phyloP scores from a whole-genome alignment of 2,888 invertebrate genomes.

The Aproaerema taeniolella region DNA sequence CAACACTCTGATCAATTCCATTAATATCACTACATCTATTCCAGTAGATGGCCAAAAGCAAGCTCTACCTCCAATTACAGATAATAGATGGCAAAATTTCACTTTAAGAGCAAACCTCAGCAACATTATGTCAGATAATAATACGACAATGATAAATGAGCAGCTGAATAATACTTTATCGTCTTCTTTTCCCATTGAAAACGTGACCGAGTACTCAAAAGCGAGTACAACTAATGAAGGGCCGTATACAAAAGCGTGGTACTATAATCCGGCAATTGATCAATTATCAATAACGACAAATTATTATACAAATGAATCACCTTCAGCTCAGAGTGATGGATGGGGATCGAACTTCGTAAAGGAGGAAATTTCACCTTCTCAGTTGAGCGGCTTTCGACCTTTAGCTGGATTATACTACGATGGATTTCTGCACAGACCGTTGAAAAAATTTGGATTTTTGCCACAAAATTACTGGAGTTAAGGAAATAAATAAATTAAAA shows the following conservation, averaged over 20 bases:
- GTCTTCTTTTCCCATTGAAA: constrained; percentile 2
- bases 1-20: constrained; percentile 23
- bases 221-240: constrained; percentile 28
- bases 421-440: constrained; percentile 54
- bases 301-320: constrained; percentile 41
- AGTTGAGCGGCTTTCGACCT: constrained; percentile 53
- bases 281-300: constrained; percentile 55
- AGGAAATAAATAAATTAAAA: constrained; percentile 2
- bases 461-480: constrained; percentile 34
- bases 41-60: constrained; percentile 14
- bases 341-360: constrained; percentile 46
- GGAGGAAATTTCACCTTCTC: constrained; percentile 26
- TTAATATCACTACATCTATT: constrained; percentile 25
- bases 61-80: constrained; percentile 23
- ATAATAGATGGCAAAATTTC: constrained; percentile 36
- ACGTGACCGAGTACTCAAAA: constrained; percentile 21
- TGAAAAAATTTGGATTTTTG: constrained; percentile 43
- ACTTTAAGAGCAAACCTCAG: constrained; percentile 24
- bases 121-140: constrained; percentile 11
- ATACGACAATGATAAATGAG: constrained; percentile 10
- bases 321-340: constrained; percentile 45
- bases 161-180: constrained; percentile 8
- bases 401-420: constrained; percentile 67
- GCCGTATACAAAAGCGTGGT: constrained; percentile 40
- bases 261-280: constrained; percentile 46